Conservation (phyloP, 2,113 vertebrate species). For the Perccottus glenii region DNA sequence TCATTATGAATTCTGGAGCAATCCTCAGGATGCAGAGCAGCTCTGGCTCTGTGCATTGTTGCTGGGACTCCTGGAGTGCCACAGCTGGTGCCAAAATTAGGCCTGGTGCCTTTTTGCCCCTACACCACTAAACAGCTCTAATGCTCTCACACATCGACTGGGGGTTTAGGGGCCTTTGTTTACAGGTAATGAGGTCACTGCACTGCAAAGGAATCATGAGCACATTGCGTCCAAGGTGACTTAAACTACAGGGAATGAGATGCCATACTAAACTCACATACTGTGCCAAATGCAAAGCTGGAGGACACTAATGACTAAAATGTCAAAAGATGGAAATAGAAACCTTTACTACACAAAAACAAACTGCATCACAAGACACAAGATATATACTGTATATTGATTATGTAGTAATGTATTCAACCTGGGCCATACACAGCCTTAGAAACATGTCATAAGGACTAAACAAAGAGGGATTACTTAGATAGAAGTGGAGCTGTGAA, state of each 20-base stretch:
- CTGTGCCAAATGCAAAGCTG: conserved; percentile 31
- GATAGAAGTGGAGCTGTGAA: neutral
- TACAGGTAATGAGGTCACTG: conserved; percentile 68
- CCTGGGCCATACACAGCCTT: no score
- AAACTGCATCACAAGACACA: no score
- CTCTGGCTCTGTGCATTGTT: conserved; percentile 28
- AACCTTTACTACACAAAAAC: no score
- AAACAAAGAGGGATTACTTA: neutral
- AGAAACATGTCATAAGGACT: no score
- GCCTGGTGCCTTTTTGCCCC: conserved; percentile 41
- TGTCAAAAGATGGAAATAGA: conserved; percentile 25
- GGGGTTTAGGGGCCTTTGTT: conserved; percentile 33
- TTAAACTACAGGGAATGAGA: conserved; percentile 56
- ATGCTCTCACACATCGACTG: conserved; percentile 57
- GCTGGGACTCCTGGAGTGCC: conserved; percentile 53
- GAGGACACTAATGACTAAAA: conserved; percentile 19
- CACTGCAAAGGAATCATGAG: conserved; percentile 52
- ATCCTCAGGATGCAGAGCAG: conserved; percentile 25
- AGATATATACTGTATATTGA: no score
- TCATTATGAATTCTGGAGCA: conserved; percentile 53
- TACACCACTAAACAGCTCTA: conserved; percentile 45
- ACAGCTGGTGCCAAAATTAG: conserved; percentile 50
- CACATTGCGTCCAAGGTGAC: conserved; percentile 46
- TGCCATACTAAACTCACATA: conserved; percentile 15
- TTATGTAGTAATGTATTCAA: no score